Conservation (phyloP, 2,797 vertebrate species). For the Aeoliscus strigatus region DNA sequence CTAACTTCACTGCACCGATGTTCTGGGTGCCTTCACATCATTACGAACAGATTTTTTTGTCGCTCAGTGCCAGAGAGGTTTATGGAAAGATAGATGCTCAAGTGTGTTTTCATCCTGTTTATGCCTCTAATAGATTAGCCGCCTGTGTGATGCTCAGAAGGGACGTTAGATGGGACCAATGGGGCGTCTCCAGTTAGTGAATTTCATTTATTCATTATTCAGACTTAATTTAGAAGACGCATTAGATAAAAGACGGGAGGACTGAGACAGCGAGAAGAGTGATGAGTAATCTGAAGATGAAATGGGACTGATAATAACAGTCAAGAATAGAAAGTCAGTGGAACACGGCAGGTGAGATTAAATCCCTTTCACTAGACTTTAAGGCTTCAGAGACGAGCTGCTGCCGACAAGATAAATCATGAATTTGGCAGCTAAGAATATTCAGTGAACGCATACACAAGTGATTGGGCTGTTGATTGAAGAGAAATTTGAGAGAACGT, state of each 20-base stretch:
- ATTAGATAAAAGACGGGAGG: conserved; percentile 1
- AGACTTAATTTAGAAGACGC: conserved; percentile 19
- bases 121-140: conserved; percentile 28
- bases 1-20: no score
- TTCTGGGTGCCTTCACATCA: no score
- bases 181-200: conserved; percentile 23
- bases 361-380: conserved; percentile 11
- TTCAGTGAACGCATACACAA: conserved; percentile 18
- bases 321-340: conserved; percentile 6
- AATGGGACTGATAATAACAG: conserved; percentile 5
- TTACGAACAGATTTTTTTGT: no score
- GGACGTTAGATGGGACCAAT: conserved; percentile 11
- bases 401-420: conserved; percentile 46
- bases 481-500: conserved; percentile 16
- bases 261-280: conserved; percentile 3
- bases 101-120: conserved; percentile 30
- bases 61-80: conserved; percentile 39
- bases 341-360: conserved; percentile 14
- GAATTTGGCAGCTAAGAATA: conserved; percentile 49
- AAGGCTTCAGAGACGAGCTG: conserved; percentile 12
- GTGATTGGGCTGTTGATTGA: conserved; percentile 37
- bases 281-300: conserved; percentile 15
- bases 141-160: conserved; percentile 23
- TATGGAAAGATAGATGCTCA: conserved; percentile 33
- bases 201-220: conserved; percentile 42